Evolutionary conservation across 1,140 invertebrate genomes (phyloP), one percentile per base, ranked within the genome.

Genomic region (Dendrolimus punctatus): DNA sequence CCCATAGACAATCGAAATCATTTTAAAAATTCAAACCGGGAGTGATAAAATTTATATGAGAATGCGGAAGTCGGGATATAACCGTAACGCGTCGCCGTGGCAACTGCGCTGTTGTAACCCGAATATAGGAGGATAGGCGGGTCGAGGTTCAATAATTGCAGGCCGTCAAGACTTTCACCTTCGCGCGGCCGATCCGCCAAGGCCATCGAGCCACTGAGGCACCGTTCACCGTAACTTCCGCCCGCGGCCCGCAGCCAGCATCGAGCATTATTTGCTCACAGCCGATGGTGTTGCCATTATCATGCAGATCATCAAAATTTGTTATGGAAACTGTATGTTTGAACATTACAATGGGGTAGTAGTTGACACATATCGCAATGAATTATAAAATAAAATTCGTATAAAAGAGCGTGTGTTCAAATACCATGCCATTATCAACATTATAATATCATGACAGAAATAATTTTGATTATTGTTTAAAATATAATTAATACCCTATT

Each of bases 111-210:
- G 57, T 49, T 38, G 65, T 69, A 69, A 68, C 66, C 68, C 68
- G 68, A 76, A 73, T 72, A 63, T 65, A 67, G 61, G 66, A 75
- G 70, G 73, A 76, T 74, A 23, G 68, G 60, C 55, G 63, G 67
- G 69, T 73, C 69, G 68, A 77, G 72, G 77, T 73, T 79, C 70
- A 79, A 78, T 77, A 79, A 76, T 77, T 71, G 69, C 71, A 65
- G 66, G 62, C 65, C 63, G 68, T 57, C 64, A 66, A 80, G 77
- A 80, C 80, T 83, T 83, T 83, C 80, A 83, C 80, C 80, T 79
- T 83, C 79, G 76, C 72, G 72, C 70, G 68, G 68, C 72, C 64
- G 69, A 23, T 59, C 49, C 60, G 54, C 64, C 80, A 80, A 80
- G 76, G 76, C 76, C 63, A 49, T 52, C 71, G 75, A 62, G 66